Conservation (phyloP, 2,888 invertebrate species). For the Adineta ricciae region DNA sequence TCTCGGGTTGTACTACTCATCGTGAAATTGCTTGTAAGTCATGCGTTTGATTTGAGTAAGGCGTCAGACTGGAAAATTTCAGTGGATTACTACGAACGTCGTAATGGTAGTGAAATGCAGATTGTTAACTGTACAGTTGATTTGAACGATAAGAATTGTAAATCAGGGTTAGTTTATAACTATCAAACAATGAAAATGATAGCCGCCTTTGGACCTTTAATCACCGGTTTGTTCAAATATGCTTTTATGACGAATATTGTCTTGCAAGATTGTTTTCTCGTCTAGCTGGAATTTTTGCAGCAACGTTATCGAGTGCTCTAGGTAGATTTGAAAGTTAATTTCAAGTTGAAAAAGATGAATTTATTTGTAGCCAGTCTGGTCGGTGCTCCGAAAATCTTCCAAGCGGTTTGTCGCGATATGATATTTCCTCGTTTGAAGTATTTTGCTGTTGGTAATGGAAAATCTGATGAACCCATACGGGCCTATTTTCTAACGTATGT, state of each 20-base stretch:
- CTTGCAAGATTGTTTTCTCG: constrained; percentile 56
- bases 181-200: constrained; percentile 46
- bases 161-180: constrained; percentile 27
- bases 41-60: too few species aligned
- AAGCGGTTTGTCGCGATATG: constrained; percentile 71
- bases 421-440: constrained; percentile 78
- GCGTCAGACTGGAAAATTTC: neutral
- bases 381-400: constrained; percentile 69
- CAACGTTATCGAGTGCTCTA: constrained; percentile 84
- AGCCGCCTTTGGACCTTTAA: constrained; percentile 63
- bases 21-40: constrained; percentile 52
- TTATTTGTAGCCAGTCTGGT: constrained; percentile 65
- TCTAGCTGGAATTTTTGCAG: constrained; percentile 90
- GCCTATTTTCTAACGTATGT: constrained; percentile 83
- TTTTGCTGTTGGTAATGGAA: constrained; percentile 65
- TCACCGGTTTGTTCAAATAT: neutral
- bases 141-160: constrained; percentile 21
- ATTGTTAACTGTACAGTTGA: neutral
- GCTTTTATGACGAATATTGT: too few species aligned
- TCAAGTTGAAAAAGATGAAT: neutral
- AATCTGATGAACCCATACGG: constrained; percentile 59
- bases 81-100: neutral
- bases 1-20: constrained; percentile 68
- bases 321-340: neutral
- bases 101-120: neutral